Conservation (phyloP, 1,140 invertebrate species). For the Drosophila fuyamai region DNA sequence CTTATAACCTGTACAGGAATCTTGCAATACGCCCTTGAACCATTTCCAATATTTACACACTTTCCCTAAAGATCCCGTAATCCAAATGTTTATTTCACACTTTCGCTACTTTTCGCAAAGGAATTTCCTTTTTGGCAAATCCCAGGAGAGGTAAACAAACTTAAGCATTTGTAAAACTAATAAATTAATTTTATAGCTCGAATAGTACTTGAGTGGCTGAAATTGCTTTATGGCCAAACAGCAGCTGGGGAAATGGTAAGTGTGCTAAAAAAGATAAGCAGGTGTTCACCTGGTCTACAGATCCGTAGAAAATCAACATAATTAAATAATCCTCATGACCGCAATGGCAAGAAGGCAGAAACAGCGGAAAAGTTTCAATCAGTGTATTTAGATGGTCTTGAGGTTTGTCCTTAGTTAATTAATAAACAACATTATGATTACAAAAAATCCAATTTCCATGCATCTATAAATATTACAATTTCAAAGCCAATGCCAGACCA, state of each 20-base stretch:
- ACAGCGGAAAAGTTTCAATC: conserved; percentile 27
- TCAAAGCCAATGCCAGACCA: conserved; percentile 42
- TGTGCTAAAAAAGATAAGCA: conserved; percentile 46
- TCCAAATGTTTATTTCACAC: conserved; percentile 39
- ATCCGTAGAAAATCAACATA: conserved; percentile 4
- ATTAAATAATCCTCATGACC: conserved; percentile 18
- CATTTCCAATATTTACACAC: conserved; percentile 32
- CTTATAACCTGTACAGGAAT: conserved; percentile 5
- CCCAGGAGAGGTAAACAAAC: conserved; percentile 45
- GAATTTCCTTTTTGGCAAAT: conserved; percentile 29
- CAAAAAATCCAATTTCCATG: conserved; percentile 13
- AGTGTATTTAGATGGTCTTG: conserved; percentile 1
- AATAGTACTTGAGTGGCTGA: conserved; percentile 39
- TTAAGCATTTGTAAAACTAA: conserved; percentile 70
- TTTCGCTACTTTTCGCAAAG: conserved; percentile 26
- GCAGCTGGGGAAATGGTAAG: conserved; percentile 18
- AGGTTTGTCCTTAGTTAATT: conserved; percentile 20
- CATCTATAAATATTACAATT: conserved; percentile 23
- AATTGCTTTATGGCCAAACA: conserved; percentile 43
- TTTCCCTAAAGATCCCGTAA: conserved; percentile 15
- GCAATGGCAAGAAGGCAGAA: not conserved
- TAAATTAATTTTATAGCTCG: conserved; percentile 64
- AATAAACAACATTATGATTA: conserved; percentile 39
- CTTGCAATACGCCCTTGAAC: conserved; percentile 30
- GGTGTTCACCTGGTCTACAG: conserved; percentile 29